Evolutionary conservation across 2,888 invertebrate genomes (phyloP), one percentile per base, ranked within the genome.

Genomic region (Orthosia gothica): DNA sequence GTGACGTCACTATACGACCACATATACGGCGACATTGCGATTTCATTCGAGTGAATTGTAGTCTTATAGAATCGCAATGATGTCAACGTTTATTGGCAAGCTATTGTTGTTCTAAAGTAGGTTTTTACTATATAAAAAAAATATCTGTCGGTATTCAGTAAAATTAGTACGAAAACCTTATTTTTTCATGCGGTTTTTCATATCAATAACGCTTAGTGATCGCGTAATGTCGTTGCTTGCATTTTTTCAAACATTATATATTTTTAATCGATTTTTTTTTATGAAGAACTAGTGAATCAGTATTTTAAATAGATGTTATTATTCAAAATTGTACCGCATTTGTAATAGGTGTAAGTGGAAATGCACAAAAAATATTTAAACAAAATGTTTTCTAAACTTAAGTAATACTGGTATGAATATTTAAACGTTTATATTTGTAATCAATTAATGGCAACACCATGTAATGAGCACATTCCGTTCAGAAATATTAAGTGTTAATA

Each of bases 401-500:
- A 93, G 93, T 92, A 92, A 92, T 92, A 92, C 91, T 88, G 91
- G 89, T 87, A 88, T 85, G 90, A 89, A 89, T 90, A 86, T 87
- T 82, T 88, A 91, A 89, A 89, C 85, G 84, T 90, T 87, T 89
- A 91, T 93, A 93, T 91, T 92, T 93, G 87, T 91, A 92, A 86
- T 90, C 84, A 81, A 89, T 89, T 91, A 90, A 93, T 92, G 91
- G 91, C 92, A 92, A 93, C 92, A 94, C 90, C 91, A 91, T 90
- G 90, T 93, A 93, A 91, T 86, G 90, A 92, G 95, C 95, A 96
- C 95, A 96, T 96, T 96, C 96, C 96, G 95, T 96, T 95, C 95
- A 94, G 91, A 90, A 90, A 83, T 76, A 91, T 90, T 88, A 91
- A 91, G 89, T 92, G 90, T 92, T 93, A 91, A 91, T 90, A 88